phyloP scores from a whole-genome alignment of 2,888 invertebrate genomes.

The Cephus rjabovi region DNA sequence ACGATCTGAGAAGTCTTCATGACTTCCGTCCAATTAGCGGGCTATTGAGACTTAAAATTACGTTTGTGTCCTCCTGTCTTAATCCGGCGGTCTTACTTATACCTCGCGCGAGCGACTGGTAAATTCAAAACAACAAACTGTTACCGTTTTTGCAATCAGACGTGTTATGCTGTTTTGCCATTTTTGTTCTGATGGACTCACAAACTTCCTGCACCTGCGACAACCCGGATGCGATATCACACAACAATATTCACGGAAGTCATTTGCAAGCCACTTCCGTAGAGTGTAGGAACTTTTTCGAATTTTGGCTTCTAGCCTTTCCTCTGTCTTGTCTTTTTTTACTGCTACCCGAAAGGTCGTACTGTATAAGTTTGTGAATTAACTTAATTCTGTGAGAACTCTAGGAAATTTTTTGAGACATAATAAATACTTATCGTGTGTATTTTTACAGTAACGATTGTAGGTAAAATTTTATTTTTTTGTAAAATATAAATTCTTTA shows the following conservation, averaged over 20 bases:
- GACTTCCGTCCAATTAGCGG: slow-evolving; percentile 1
- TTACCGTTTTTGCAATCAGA: neutral
- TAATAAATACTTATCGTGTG: neutral
- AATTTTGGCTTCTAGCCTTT: neutral
- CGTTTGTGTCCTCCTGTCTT: slow-evolving; percentile 7
- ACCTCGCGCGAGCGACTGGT: slow-evolving; percentile 9
- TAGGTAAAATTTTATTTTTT: neutral
- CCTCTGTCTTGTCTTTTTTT: neutral
- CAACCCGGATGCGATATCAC: slow-evolving; percentile 4
- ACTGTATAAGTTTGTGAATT: neutral
- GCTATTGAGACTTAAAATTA: slow-evolving; percentile 13
- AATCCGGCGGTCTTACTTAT: slow-evolving; percentile 13
- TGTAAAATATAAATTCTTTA: neutral
- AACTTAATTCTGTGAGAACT: neutral
- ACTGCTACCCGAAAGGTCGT: neutral
- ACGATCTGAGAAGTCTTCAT: slow-evolving; percentile 22
- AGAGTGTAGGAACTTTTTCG: neutral
- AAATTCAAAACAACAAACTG: neutral
- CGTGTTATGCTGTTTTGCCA: neutral
- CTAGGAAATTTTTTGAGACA: neutral
- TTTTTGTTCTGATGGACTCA: neutral
- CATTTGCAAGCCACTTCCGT: neutral
- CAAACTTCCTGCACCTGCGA: slow-evolving; percentile 33
- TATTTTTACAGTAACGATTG: neutral
- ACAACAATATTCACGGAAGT: neutral